phyloP scores from a whole-genome alignment of 2,113 vertebrate species.

The Urocolius indicus region DNA sequence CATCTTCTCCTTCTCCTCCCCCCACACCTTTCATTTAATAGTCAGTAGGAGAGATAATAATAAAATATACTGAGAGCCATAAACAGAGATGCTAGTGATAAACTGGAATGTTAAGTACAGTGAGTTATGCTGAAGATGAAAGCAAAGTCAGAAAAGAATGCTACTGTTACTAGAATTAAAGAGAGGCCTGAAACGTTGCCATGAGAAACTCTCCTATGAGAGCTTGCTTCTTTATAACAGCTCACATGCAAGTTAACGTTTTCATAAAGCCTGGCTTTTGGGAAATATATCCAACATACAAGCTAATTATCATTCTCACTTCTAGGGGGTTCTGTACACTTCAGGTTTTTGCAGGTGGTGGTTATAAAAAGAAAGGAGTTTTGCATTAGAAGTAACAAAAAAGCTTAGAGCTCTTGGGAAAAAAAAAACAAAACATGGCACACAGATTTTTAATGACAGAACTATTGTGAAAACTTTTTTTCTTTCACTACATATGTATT shows the following conservation, averaged over 20 bases:
- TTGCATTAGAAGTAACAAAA: neutral
- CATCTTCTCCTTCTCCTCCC: neutral
- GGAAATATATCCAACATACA: neutral
- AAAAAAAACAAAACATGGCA: neutral
- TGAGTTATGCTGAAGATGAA: constrained; percentile 48
- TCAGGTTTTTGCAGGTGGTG: neutral
- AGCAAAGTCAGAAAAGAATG: constrained; percentile 52
- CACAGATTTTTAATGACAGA: neutral
- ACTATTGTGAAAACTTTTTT: neutral
- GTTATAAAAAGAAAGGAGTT: neutral
- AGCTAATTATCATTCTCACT: neutral
- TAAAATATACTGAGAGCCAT: constrained; percentile 46
- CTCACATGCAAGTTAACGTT: neutral
- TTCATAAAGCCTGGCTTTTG: neutral
- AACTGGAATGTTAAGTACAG: constrained; percentile 34
- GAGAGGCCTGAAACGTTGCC: constrained; percentile 19
- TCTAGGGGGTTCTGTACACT: neutral
- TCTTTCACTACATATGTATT: neutral
- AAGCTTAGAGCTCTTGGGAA: neutral
- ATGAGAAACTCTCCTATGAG: neutral
- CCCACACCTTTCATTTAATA: constrained; percentile 36
- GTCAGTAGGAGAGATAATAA: constrained; percentile 35
- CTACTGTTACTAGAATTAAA: constrained; percentile 32
- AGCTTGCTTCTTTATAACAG: neutral
- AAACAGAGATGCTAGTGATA: constrained; percentile 38